Evolutionary conservation across 2,113 vertebrate species (phyloP).

Genomic region (Odontophorus gujanensis): DNA sequence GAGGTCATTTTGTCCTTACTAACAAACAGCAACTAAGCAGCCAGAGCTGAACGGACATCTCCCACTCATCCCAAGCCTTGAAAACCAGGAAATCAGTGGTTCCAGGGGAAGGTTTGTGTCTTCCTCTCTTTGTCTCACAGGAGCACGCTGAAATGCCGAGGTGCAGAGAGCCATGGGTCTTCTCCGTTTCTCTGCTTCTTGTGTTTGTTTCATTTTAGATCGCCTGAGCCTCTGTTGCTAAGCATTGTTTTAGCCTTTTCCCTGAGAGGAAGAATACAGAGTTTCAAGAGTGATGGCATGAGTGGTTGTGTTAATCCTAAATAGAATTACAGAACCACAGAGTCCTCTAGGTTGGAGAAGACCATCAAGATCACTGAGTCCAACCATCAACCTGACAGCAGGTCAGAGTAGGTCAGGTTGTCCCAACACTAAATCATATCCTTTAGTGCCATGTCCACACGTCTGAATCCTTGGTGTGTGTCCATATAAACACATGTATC

Average conservation of each 20-base stretch:
- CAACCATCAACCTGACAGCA: not conserved
- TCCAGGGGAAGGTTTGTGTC: not conserved
- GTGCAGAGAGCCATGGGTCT: not conserved
- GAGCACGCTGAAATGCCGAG: not conserved
- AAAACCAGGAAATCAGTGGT: not conserved
- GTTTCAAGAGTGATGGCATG: not conserved
- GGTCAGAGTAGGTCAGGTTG: not conserved
- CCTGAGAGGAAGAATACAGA: not conserved
- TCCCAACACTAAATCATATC: not conserved
- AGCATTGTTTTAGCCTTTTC: not conserved
- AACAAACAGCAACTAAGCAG: not conserved
- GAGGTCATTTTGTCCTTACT: not conserved
- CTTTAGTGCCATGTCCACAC: not conserved
- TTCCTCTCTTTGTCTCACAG: conserved; percentile 23
- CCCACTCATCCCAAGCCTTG: not conserved
- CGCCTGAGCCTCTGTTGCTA: not conserved
- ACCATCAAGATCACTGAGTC: not conserved
- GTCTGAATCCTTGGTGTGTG: not conserved
- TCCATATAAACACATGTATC: not conserved
- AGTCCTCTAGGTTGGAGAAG: not conserved
- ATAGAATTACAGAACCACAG: not conserved
- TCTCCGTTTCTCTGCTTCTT: not conserved
- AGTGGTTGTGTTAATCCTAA: not conserved
- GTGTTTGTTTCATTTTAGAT: not conserved
- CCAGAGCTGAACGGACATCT: not conserved